phyloP scores from a whole-genome alignment of 1,140 invertebrate species.

The Tyrophagus putrescentiae region DNA sequence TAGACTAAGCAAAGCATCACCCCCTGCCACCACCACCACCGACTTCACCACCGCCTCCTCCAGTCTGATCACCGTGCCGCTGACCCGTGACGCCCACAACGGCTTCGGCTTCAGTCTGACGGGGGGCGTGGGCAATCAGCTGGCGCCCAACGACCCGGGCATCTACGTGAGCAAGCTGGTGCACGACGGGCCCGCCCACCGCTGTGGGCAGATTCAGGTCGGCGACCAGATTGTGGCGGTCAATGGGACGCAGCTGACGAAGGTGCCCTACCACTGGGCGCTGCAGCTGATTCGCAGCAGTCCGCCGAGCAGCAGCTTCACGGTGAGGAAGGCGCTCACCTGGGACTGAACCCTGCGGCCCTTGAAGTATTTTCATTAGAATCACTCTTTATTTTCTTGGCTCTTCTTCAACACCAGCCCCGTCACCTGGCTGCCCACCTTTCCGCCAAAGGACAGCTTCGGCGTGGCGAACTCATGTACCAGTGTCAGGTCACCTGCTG shows the following conservation, averaged over 20 bases:
- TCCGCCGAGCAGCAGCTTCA: not conserved
- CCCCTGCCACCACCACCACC: not conserved
- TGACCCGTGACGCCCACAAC: constrained; percentile 68
- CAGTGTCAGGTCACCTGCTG: constrained; percentile 18
- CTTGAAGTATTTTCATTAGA: not conserved
- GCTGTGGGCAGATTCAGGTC: constrained; percentile 71
- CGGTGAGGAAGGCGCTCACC: not conserved
- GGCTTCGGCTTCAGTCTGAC: constrained; percentile 94
- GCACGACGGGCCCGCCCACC: constrained; percentile 83
- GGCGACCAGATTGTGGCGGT: constrained; percentile 86
- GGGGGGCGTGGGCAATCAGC: constrained; percentile 89
- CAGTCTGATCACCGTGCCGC: constrained; percentile 47
- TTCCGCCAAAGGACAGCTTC: constrained; percentile 18
- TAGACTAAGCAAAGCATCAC: no score
- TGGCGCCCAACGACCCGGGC: constrained; percentile 91
- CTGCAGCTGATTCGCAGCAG: constrained; percentile 48
- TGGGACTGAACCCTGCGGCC: constrained; percentile 13
- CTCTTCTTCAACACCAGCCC: constrained; percentile 20
- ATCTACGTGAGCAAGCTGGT: constrained; percentile 98
- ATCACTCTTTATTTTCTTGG: constrained; percentile 6
- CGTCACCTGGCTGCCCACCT: constrained; percentile 17
- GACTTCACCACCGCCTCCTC: not conserved
- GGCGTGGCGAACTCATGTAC: constrained; percentile 17
- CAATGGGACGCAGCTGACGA: constrained; percentile 67
- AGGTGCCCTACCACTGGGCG: constrained; percentile 89